A percentile compares a stretch with the other conserved stretches of the same genome.
Conservation (phyloP, 2,113 vertebrate genomes). For the Lepus timidus region DNA sequence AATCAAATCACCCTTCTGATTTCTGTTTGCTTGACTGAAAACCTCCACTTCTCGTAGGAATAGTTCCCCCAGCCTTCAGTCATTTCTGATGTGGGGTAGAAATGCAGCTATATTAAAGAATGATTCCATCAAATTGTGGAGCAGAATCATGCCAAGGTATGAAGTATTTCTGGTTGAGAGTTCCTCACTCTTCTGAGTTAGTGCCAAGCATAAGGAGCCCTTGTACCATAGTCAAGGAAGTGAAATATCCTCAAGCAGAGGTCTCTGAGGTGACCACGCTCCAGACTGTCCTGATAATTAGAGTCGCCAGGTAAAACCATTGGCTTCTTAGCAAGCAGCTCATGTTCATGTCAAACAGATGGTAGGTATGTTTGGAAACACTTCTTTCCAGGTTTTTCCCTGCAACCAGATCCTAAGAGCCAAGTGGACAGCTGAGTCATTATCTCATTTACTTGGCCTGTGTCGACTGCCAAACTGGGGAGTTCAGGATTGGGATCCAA, state of each 20-base stretch:
- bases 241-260: not conserved
- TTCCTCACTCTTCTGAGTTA: not conserved
- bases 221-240: not conserved
- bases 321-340: conserved; percentile 38
- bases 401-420: conserved; percentile 44
- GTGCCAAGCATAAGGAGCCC: not conserved
- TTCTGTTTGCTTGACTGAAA: conserved; percentile 78
- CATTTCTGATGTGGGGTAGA: conserved; percentile 73
- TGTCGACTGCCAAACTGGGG: not conserved
- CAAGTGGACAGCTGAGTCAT: conserved; percentile 66
- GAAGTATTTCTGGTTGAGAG: conserved; percentile 67
- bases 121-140: conserved; percentile 54
- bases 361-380: conserved; percentile 57
- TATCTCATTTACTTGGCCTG: conserved; percentile 51
- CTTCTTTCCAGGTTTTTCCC: conserved; percentile 63
- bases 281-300: not conserved
- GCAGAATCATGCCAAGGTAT: conserved; percentile 53
- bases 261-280: not conserved
- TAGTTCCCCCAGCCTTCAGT: conserved; percentile 69
- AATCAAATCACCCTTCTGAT: conserved; percentile 78
- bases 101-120: conserved; percentile 71
- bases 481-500: conserved; percentile 6
- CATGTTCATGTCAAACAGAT: conserved; percentile 58
- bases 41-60: conserved; percentile 68
- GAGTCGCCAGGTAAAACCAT: not conserved